Base-by-base conservation (phyloP, 2,113 vertebrate genomes). In the Larimichthys polyactis region DNA sequence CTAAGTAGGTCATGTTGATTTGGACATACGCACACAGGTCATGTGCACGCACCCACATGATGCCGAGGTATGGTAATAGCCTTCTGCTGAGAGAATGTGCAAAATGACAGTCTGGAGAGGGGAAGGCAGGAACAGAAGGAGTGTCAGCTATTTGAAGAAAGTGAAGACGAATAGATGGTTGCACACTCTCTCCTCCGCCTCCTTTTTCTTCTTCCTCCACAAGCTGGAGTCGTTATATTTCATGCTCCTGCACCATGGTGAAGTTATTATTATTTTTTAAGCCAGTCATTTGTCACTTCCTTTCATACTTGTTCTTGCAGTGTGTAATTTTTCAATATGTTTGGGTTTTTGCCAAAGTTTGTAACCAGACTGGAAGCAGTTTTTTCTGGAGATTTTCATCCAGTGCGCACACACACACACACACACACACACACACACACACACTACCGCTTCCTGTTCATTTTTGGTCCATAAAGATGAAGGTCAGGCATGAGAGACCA, bases 1-100 rank as follows among this genome's bases (percentile, higher is more conserved):
- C 62, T 40, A 88, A 87, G 78, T 91, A 81, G 89, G 91, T 70
- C 90, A 89, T 1, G 40, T 36, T 27, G 32, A 78, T 48, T 12
- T 11, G 46, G 48, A 70, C 29, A 44, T 2, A 17, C 15, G 32
- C 17, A 51, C 46, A 68, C 44, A 40, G 58, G 77, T 73, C 76
- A 43, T 19, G 40, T 29, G 44, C 29, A 59, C 62, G 40, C 81
- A 67, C 40, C 52, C 62, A 72, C 66, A 70, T 74, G 72, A 75
- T 81, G 36, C 60, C 29, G 70, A 40, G 59, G 36, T 55, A 52
- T 12, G 22, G 68, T 80, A 82, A 84, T 86, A 76, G 62, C 48
- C 52, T 72, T 64, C 52, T 70, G 67, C 52, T 54, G 49, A 67
- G 29, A 85, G 29, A 85, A 65, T 48, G 68, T 71, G 67, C 66